A percentile compares a stretch with the other conserved stretches of the same genome.
Conservation (phyloP, 2,113 vertebrate genomes). For the Shinisaurus crocodilurus region DNA sequence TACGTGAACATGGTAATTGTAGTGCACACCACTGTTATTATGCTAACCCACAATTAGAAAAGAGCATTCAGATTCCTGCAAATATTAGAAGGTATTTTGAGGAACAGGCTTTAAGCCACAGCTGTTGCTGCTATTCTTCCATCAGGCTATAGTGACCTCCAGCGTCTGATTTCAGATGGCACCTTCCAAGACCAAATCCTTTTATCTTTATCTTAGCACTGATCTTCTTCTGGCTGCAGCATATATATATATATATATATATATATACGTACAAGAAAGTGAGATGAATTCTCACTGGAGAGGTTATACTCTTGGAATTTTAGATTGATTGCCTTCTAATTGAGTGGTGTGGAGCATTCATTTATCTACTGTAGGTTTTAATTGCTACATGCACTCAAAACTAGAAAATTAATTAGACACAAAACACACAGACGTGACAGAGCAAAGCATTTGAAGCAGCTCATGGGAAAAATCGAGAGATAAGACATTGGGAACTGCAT, state of each 20-base stretch:
- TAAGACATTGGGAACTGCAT: background rate
- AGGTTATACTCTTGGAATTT: background rate
- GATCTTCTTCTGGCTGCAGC: accelerated
- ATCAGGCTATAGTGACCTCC: slow-evolving; percentile 72
- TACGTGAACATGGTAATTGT: background rate
- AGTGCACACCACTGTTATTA: background rate
- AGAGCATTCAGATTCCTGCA: background rate
- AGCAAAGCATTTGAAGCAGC: background rate
- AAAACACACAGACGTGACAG: background rate
- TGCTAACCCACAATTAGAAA: background rate
- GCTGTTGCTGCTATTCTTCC: background rate
- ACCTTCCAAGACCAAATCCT: accelerated
- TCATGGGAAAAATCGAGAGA: background rate
- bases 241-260: background rate
- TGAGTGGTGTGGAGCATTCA: background rate
- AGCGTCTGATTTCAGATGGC: slow-evolving; percentile 47
- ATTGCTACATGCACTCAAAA: background rate
- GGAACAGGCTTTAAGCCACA: background rate
- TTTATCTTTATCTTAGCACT: accelerated
- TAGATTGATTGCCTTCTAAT: background rate
- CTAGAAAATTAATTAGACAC: slow-evolving; percentile 6
- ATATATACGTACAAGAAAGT: background rate
- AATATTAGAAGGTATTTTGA: background rate
- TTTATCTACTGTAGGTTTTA: background rate
- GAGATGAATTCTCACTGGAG: background rate